Percentiles rank a stretch among this genome's conserved stretches.
Conservation (phyloP, 2,888 invertebrate species). For the Drosophila mimetica region DNA sequence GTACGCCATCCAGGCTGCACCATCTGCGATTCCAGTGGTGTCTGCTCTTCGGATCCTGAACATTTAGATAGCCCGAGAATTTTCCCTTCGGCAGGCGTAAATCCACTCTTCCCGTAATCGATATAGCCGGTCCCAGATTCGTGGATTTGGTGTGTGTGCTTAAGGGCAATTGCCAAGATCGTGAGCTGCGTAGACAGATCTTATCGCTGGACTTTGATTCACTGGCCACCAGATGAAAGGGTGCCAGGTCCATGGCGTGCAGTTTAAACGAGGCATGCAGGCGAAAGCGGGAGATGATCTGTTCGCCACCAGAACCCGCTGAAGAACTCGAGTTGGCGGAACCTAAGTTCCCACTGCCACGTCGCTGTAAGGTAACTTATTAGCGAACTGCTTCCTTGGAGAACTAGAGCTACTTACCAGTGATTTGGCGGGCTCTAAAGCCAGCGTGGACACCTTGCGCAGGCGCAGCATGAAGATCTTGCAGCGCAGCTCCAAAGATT, state of each 20-base stretch:
- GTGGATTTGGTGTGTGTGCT: constrained; percentile 66
- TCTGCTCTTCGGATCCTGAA: constrained; percentile 84
- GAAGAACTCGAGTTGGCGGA: constrained; percentile 36
- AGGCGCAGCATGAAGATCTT: constrained; percentile 85
- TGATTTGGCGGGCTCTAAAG: constrained; percentile 62
- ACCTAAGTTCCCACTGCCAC: constrained; percentile 39
- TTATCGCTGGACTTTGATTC: constrained; percentile 53
- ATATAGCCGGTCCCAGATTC: constrained; percentile 73
- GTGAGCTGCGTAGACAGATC: constrained; percentile 73
- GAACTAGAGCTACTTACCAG: constrained; percentile 46
- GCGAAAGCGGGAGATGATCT: constrained; percentile 82
- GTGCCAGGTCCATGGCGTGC: constrained; percentile 69
- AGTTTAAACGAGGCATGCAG: constrained; percentile 81
- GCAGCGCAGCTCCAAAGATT: constrained; percentile 82
- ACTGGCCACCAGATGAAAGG: constrained; percentile 70
- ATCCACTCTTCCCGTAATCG: constrained; percentile 74
- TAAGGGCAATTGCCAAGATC: constrained; percentile 65
- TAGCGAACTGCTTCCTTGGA: not conserved
- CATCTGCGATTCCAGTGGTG: constrained; percentile 86
- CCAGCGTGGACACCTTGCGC: constrained; percentile 80
- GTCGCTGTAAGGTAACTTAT: constrained; percentile 42
- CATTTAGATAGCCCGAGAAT: constrained; percentile 85
- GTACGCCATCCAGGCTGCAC: constrained; percentile 85
- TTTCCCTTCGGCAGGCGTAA: constrained; percentile 68
- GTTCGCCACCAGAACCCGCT: constrained; percentile 64